phyloP scores from a whole-genome alignment of 2,113 vertebrate species.

The Sebastes fasciatus region DNA sequence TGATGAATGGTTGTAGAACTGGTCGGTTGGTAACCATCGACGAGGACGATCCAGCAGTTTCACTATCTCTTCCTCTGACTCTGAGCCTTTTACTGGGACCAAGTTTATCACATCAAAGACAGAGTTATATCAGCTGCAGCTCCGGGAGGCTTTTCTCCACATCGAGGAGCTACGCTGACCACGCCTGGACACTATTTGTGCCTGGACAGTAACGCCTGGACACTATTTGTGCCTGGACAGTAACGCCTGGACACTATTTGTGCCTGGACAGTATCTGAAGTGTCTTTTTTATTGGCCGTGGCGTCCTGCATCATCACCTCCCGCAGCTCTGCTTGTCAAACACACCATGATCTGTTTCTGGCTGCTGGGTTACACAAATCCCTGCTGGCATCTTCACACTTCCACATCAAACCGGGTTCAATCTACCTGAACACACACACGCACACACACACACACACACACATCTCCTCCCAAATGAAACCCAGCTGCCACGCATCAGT shows the following conservation, averaged over 20 bases:
- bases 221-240: not conserved
- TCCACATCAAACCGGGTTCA: slow-evolving; percentile 36
- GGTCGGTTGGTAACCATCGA: too few relatives aligned
- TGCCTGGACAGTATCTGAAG: not conserved
- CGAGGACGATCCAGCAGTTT: not conserved
- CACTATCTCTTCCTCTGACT: not conserved
- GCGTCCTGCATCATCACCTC: not conserved
- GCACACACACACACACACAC: not conserved
- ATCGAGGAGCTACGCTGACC: not conserved
- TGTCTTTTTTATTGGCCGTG: not conserved
- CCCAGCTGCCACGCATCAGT: slow-evolving; percentile 58
- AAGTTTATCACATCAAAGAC: not conserved
- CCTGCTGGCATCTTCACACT: slow-evolving; percentile 44
- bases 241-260: not conserved
- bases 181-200: not conserved
- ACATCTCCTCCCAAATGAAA: slow-evolving; percentile 26
- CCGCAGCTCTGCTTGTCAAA: slow-evolving; percentile 29
- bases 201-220: not conserved
- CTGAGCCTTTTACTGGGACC: not conserved
- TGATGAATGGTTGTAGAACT: too few relatives aligned
- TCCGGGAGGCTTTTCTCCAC: not conserved
- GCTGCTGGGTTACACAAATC: slow-evolving; percentile 41
- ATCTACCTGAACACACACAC: slow-evolving; percentile 5
- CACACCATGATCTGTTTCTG: slow-evolving; percentile 27
- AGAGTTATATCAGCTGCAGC: not conserved